Base-by-base conservation (phyloP, 2,797 vertebrate species). In the Mus minutoides region DNA sequence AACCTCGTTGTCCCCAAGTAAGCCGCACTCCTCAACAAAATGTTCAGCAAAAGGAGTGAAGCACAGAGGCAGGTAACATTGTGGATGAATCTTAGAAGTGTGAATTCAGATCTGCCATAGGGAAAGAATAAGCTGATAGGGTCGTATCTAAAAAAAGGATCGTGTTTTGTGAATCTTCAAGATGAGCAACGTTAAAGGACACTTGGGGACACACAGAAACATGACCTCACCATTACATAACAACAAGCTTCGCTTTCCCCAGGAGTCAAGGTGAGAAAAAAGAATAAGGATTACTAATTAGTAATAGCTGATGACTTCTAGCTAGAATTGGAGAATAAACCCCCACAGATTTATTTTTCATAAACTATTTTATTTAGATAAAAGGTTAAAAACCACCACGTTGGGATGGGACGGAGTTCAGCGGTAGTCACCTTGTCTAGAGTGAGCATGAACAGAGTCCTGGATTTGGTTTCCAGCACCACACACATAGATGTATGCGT, bases 361-460 rank as follows among this genome's bases (percentile, higher is more conserved):
- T 80, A 92, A 82, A 43, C 37, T 79, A 85, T 56, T 96, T 96
- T 88, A 89, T 96, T 95, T 73, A 94, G 54, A 93, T 52, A 92
- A 22, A 94, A 76, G 29, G 29, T 92, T 91, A 94, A 95, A 93
- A 83, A 34, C 26, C 4, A n/a, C n/a, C n/a, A 37, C 1, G 13
- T 85, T 69, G 21, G 43, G 19, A 2, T 52, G 31, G 62, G 43
- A n/a, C 52, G 43, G 46, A 85, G 83, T 4, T 69, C 34, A 87
- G 84, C 17, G 22, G 46, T n/a, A 24, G 52, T 17, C 22, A 26
- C 7, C 34, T 52, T 69, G 83, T n/a, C 46, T 86, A 84, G 21
- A 60, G 22, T 6, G 11, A 86, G 6, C 43, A 69, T 49, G 31
- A 34, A 86, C 43, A 52, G 43, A 46, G 62, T 46, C 60, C 82